Evolutionary conservation across 2,888 invertebrate species (phyloP).

Genomic region (Apotomis capreana): DNA sequence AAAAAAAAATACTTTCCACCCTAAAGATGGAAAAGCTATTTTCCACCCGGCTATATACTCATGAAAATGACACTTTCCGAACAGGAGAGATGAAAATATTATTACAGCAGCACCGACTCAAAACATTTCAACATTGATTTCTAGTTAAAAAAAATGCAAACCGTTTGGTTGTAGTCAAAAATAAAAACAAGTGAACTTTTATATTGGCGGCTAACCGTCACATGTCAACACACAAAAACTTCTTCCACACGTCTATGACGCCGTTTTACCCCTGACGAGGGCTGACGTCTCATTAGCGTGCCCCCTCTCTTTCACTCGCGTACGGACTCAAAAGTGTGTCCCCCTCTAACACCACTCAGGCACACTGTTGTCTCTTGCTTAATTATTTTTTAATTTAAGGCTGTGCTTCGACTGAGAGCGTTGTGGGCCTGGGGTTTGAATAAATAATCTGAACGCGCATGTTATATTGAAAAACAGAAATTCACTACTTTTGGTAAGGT

Average conservation of each 20-base stretch:
- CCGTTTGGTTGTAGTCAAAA: background rate
- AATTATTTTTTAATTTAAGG: conserved; percentile 31
- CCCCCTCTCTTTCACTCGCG: conserved; percentile 17
- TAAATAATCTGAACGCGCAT: background rate
- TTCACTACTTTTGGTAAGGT: no score
- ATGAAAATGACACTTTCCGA: no score
- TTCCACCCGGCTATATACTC: no score
- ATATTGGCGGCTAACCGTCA: conserved; percentile 15
- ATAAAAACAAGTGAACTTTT: background rate
- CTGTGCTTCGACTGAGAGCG: conserved; percentile 13
- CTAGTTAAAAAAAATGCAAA: no score
- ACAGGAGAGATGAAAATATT: no score
- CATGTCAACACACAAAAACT: conserved; percentile 29
- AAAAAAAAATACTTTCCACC: no score
- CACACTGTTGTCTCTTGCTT: conserved; percentile 27
- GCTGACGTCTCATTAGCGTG: conserved; percentile 29
- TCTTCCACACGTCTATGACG: conserved; percentile 20
- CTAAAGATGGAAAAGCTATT: no score
- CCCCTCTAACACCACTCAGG: conserved; percentile 22
- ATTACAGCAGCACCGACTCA: no score
- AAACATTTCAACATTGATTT: no score
- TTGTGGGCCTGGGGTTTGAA: background rate
- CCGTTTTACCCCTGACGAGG: conserved; percentile 31
- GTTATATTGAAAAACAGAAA: no score
- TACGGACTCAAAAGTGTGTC: conserved; percentile 1